Evolutionary conservation across 2,797 vertebrate genomes (phyloP).

Genomic region (Hydrolagus colliei): DNA sequence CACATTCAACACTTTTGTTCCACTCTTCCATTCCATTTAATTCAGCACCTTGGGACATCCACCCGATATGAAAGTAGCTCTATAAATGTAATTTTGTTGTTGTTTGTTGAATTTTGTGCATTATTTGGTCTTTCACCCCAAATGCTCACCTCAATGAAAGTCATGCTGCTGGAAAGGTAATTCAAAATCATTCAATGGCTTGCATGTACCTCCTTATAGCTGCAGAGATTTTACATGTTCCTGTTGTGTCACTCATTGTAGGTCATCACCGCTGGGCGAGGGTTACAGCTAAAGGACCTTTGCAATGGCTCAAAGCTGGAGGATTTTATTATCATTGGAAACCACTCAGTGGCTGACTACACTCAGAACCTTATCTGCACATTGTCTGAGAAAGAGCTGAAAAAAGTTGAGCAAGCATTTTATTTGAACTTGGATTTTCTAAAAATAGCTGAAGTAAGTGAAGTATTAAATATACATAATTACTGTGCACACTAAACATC

Average conservation of each 20-base stretch:
- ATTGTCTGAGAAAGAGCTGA: conserved; percentile 57
- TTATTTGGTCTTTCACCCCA: background rate
- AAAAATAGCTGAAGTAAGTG: conserved; percentile 74
- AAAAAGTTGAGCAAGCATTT: conserved; percentile 59
- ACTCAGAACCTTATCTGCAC: conserved; percentile 61
- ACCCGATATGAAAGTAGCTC: too few species aligned
- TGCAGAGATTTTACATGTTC: background rate
- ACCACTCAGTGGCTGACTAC: conserved; percentile 41
- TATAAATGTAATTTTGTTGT: background rate
- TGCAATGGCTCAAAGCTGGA: conserved; percentile 59
- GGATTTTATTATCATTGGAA: conserved; percentile 64
- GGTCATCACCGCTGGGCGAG: conserved; percentile 74
- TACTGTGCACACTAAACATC: background rate
- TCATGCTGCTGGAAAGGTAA: background rate
- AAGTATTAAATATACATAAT: background rate
- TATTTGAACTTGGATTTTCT: conserved; percentile 73
- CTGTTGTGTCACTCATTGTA: conserved; percentile 42
- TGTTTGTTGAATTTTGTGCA: background rate
- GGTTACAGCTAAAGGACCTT: conserved; percentile 67
- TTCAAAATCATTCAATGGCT: background rate
- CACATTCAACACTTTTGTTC: too few species aligned
- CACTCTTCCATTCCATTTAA: too few species aligned
- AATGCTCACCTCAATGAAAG: background rate
- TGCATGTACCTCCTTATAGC: background rate
- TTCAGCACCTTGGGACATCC: too few species aligned